phyloP scores from a whole-genome alignment of 2,888 invertebrate species.

The Pseudolycoriella hygida region DNA sequence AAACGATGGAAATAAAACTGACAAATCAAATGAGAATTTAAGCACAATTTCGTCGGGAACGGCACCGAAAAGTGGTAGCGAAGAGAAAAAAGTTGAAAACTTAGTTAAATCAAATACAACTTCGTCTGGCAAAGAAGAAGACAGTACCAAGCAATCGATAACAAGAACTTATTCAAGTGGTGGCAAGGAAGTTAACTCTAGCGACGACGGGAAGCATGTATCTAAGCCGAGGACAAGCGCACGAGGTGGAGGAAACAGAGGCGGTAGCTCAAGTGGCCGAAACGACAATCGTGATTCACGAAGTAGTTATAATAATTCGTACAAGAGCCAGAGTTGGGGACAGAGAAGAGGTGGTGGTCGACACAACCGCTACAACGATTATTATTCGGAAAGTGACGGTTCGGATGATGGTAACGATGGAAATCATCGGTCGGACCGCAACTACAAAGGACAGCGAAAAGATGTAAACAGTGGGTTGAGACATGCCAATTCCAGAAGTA shows the following conservation, averaged over 20 bases:
- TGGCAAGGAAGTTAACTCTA: constrained; percentile 10
- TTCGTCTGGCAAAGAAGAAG: neutral
- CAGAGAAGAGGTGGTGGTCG: constrained; percentile 28
- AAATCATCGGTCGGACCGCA: constrained; percentile 30
- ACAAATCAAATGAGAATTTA: constrained; percentile 4
- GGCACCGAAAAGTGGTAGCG: neutral
- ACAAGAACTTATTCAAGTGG: constrained; percentile 8
- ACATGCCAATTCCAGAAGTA: neutral
- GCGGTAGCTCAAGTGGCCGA: constrained; percentile 29
- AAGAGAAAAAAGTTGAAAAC: constrained; percentile 4
- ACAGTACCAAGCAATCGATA: neutral
- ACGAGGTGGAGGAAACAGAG: constrained; percentile 27
- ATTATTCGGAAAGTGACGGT: constrained; percentile 44
- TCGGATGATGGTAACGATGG: constrained; percentile 47
- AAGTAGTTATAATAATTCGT: constrained; percentile 34
- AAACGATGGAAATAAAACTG: constrained; percentile 1
- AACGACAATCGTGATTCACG: constrained; percentile 23
- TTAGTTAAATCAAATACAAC: neutral
- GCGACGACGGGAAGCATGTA: constrained; percentile 6
- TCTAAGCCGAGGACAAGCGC: constrained; percentile 12
- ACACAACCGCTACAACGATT: constrained; percentile 28
- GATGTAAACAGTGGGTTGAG: constrained; percentile 4
- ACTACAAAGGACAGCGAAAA: constrained; percentile 34
- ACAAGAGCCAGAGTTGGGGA: constrained; percentile 30
- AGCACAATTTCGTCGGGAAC: neutral